Evolutionary conservation across 2,113 vertebrate species (phyloP).

Genomic region (Hiodon alosoides): DNA sequence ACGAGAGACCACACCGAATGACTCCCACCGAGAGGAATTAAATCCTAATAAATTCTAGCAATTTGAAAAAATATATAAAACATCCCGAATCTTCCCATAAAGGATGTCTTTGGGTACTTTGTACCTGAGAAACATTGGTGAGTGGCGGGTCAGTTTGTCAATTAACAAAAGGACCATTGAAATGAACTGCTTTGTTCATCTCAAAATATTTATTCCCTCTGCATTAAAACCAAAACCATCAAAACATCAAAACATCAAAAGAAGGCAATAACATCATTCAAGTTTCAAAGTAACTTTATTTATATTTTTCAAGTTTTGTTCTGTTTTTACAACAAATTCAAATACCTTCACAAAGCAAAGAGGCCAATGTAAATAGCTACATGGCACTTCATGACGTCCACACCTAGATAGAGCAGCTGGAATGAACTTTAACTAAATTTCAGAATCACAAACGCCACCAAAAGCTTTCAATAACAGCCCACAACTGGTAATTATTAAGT

Average conservation of each 20-base stretch:
- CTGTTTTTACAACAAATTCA: background rate
- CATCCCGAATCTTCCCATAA: too few relatives aligned
- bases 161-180: too few relatives aligned
- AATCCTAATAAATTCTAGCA: too few relatives aligned
- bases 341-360: background rate
- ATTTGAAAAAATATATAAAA: too few relatives aligned
- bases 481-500: background rate
- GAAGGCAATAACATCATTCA: background rate
- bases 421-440: background rate
- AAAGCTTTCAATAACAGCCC: background rate
- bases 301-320: background rate
- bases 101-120: too few relatives aligned
- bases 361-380: background rate
- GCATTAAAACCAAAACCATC: background rate
- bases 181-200: too few relatives aligned
- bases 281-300: background rate
- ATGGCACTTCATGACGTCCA: background rate
- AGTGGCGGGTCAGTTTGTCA: too few relatives aligned
- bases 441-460: background rate
- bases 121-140: too few relatives aligned
- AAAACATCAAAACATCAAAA: conserved; percentile 4
- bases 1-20: too few relatives aligned
- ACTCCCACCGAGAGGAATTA: too few relatives aligned
- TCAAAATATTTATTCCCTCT: too few relatives aligned
- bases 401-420: background rate